Conservation (phyloP, 2,888 invertebrate species). For the Sinodicranocentrus sp. region DNA sequence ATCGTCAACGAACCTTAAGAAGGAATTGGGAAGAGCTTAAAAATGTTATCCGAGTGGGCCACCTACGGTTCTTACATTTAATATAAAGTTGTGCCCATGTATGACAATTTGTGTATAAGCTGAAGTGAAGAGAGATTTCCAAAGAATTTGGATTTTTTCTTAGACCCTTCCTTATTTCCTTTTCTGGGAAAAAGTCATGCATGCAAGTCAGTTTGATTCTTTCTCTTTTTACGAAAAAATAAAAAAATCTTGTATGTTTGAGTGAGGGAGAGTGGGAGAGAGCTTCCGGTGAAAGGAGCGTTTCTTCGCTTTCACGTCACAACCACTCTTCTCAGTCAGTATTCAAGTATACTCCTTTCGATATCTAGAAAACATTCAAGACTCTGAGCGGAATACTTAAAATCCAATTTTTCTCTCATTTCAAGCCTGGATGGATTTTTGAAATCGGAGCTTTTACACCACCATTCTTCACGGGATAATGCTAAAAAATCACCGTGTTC, state of each 20-base stretch:
- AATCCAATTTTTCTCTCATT: slow-evolving; percentile 69
- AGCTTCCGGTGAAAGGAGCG: slow-evolving; percentile 59
- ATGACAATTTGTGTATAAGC: not conserved
- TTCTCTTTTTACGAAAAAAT: not conserved
- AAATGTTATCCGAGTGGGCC: no score
- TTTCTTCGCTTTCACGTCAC: slow-evolving; percentile 59
- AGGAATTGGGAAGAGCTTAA: no score
- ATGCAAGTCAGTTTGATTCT: not conserved
- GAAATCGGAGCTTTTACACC: slow-evolving; percentile 57
- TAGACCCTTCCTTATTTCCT: not conserved
- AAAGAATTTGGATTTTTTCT: not conserved
- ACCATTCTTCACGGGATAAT: slow-evolving; percentile 30
- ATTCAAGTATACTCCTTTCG: slow-evolving; percentile 47
- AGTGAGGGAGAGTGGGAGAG: slow-evolving; percentile 7
- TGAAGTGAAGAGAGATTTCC: no score
- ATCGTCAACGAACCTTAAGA: not conserved
- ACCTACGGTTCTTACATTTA: not conserved
- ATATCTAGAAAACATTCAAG: slow-evolving; percentile 59
- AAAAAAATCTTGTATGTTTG: not conserved
- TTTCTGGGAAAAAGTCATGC: not conserved
- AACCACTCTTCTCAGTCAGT: slow-evolving; percentile 51
- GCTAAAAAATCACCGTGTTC: slow-evolving; percentile 10
- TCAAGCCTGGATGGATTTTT: slow-evolving; percentile 64
- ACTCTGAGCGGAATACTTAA: slow-evolving; percentile 67
- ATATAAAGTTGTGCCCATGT: not conserved